Conservation (phyloP, 2,888 invertebrate genomes). For the Limenitis camilla region DNA sequence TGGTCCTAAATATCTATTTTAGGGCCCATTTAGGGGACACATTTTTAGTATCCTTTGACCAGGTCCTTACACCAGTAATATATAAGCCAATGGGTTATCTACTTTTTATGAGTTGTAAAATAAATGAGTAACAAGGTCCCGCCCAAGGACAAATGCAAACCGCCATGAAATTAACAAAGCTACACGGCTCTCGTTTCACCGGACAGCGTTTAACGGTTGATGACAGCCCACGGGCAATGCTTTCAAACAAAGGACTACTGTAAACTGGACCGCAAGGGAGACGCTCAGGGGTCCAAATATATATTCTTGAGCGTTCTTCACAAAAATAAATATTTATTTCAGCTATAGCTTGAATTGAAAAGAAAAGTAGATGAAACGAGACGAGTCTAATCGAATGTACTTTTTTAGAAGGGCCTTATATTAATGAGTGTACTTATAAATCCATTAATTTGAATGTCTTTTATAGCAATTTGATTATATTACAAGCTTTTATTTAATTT, state of each 20-base stretch:
- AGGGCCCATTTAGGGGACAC: too few species aligned
- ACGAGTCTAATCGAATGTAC: too few species aligned
- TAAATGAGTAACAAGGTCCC: slow-evolving; percentile 39
- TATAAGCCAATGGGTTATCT: slow-evolving; percentile 8
- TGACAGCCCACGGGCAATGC: slow-evolving; percentile 56
- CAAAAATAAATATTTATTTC: background rate
- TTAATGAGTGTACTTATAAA: too few species aligned
- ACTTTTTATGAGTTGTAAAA: slow-evolving; percentile 37
- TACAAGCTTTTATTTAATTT: too few species aligned
- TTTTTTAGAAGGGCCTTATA: too few species aligned
- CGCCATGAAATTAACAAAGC: slow-evolving; percentile 63
- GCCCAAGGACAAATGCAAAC: slow-evolving; percentile 50
- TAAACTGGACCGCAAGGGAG: slow-evolving; percentile 38
- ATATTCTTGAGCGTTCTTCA: background rate
- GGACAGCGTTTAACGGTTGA: slow-evolving; percentile 55
- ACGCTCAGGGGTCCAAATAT: slow-evolving; percentile 29
- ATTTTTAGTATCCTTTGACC: background rate
- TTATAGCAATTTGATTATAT: too few species aligned
- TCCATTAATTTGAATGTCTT: too few species aligned
- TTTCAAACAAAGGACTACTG: slow-evolving; percentile 54
- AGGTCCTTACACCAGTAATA: too few species aligned
- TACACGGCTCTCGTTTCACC: slow-evolving; percentile 37
- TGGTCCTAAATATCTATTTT: too few species aligned
- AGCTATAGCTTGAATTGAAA: background rate
- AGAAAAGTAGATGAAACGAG: too few species aligned